Percentiles rank a stretch among this genome's conserved stretches.
These are phyloP conservation scores for Solea solea DNA, from an alignment of 2,113 vertebrate genomes.

Conservation along the genomic window DNA sequence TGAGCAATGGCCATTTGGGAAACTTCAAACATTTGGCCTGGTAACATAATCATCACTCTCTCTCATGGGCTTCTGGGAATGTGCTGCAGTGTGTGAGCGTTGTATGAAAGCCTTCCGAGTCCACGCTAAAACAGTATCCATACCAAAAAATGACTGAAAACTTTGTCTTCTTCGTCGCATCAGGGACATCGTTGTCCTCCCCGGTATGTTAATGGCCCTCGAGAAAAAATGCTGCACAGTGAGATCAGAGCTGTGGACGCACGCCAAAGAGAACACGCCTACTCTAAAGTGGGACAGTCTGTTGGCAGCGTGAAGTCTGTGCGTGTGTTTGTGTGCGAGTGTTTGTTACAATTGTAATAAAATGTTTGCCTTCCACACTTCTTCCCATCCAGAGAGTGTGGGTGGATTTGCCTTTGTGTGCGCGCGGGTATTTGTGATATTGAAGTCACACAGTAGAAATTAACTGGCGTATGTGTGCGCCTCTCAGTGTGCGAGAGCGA, in stretches of 20 bases:
- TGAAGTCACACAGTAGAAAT: conserved; percentile 52
- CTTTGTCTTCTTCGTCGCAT: conserved; percentile 37
- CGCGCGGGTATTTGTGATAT: conserved; percentile 54
- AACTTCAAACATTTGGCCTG: too few relatives aligned
- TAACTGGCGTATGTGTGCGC: conserved; percentile 52
- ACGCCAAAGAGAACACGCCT: conserved; percentile 70
- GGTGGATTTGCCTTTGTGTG: conserved; percentile 54
- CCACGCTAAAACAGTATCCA: background rate
- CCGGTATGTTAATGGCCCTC: conserved; percentile 35
- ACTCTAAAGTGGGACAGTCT: conserved; percentile 71
- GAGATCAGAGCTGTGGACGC: conserved; percentile 59
- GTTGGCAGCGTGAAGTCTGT: conserved; percentile 62
- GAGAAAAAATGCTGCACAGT: conserved; percentile 39
- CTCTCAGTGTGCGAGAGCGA: conserved; percentile 63
- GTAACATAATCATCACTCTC: background rate
- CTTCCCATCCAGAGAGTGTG: conserved; percentile 40
- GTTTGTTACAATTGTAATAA: conserved; percentile 53
- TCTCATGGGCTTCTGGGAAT: background rate
- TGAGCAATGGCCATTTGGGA: background rate
- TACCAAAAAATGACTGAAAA: conserved; percentile 14
- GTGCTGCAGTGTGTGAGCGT: background rate
- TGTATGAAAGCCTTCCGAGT: too few relatives aligned
- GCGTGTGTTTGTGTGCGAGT: conserved; percentile 27
- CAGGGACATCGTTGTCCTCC: conserved; percentile 49
- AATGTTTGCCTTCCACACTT: conserved; percentile 65